phyloP scores from a whole-genome alignment of 2,888 invertebrate genomes.

The Orthosia gothica region DNA sequence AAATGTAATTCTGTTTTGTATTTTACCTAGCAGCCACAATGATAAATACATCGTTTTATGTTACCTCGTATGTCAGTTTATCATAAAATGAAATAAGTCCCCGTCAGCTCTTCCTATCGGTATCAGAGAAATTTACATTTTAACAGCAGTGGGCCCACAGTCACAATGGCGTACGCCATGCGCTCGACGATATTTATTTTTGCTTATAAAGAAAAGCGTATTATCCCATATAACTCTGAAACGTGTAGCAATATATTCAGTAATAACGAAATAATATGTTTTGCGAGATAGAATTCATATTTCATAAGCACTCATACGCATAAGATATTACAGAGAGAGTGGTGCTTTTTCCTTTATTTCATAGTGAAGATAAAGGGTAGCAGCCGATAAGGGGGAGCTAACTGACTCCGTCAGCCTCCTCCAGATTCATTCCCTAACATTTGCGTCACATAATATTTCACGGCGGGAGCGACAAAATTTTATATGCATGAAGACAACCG shows the following conservation, averaged over 20 bases:
- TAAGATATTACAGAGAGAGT: slow-evolving; percentile 85
- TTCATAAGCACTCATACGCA: slow-evolving; percentile 89
- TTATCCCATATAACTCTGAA: slow-evolving; percentile 80
- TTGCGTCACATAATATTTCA: slow-evolving; percentile 87
- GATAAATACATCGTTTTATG: slow-evolving; percentile 52
- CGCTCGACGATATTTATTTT: slow-evolving; percentile 77
- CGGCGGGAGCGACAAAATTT: slow-evolving; percentile 81
- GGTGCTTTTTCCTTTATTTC: slow-evolving; percentile 87
- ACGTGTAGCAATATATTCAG: slow-evolving; percentile 87
- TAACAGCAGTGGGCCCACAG: slow-evolving; percentile 58
- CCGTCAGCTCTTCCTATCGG: slow-evolving; percentile 63
- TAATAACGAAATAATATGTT: slow-evolving; percentile 90
- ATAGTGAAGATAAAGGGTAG: slow-evolving; percentile 87
- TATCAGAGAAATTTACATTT: slow-evolving; percentile 69
- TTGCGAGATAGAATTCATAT: slow-evolving; percentile 90
- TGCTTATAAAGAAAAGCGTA: slow-evolving; percentile 80
- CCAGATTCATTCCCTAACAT: slow-evolving; percentile 84
- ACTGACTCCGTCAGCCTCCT: slow-evolving; percentile 79
- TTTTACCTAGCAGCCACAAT: slow-evolving; percentile 34
- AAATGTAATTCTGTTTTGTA: slow-evolving; percentile 24
- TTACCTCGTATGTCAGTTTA: slow-evolving; percentile 51
- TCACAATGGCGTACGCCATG: slow-evolving; percentile 68
- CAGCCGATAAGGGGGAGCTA: slow-evolving; percentile 82
- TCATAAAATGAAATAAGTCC: slow-evolving; percentile 59
- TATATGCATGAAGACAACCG: slow-evolving; percentile 86